These are phyloP conservation scores for Pseudococcus jackbeardsleyi DNA, from an alignment of 2,888 invertebrate species.

Conservation along the genomic window DNA sequence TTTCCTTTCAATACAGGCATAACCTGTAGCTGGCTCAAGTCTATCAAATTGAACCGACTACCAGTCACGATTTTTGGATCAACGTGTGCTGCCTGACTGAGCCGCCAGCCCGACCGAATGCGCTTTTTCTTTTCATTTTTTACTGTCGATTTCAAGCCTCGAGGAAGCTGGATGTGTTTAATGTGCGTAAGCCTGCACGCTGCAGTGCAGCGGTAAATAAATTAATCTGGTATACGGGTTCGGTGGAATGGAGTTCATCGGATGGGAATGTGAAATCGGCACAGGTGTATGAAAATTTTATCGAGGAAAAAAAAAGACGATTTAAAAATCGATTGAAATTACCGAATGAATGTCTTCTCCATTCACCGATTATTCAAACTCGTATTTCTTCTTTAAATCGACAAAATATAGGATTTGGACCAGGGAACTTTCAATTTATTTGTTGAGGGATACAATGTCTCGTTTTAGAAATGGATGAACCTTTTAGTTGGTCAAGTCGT, in stretches of 20 bases:
- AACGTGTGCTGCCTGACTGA: constrained; percentile 9
- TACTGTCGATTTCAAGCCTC: not conserved
- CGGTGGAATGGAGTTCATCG: not conserved
- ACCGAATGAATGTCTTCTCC: no score
- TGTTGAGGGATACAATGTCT: no score
- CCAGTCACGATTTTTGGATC: constrained; percentile 5
- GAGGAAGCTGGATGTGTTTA: not conserved
- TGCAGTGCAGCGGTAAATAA: not conserved
- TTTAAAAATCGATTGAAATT: no score
- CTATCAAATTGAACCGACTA: not conserved
- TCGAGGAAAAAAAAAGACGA: not conserved
- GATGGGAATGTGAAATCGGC: not conserved
- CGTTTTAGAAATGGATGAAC: no score
- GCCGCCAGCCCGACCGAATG: not conserved
- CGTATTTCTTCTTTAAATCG: no score
- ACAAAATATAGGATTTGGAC: no score
- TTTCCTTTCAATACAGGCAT: not conserved
- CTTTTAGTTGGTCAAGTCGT: no score
- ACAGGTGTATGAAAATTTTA: constrained; percentile 9
- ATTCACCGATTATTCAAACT: no score
- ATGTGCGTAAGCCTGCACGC: not conserved
- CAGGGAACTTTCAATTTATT: no score
- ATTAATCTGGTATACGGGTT: not conserved
- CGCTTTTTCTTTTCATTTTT: not conserved
- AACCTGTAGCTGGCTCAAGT: not conserved